Base-by-base conservation (phyloP, 30 jellyfish, hydroid and myxozoan species). In the Hydractinia echinata region DNA sequence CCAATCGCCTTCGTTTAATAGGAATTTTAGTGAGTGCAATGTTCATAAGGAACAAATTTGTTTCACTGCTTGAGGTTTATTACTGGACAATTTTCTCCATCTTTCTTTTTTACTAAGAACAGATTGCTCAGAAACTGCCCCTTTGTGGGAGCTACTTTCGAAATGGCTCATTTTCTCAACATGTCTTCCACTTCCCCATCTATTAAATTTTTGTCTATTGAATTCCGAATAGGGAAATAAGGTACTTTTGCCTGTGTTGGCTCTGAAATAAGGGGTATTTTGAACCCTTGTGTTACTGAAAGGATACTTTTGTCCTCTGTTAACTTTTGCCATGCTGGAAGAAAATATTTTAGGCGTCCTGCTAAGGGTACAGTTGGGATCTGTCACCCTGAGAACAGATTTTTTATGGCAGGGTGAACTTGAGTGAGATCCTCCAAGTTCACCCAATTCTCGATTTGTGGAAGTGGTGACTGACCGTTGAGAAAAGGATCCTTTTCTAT, bases 21-120 rank as follows among this genome's bases (percentile, higher is more conserved):
- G 19, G 74, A 7, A 64, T 64, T 64, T 64, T 13, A 64, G 74
- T n/a, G 19, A n/a, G 9, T 64, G 74, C 74, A 64, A 64, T 64
- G 74, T 64, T 64, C 51, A 6, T 64, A 64, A 51, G 74, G 74
- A n/a, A 13, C 74, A 64, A n/a, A 51, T 64, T 64, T 64, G 74
- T 64, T 7, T 44, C 3, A 51, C 39, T 13, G 51, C 74, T 64
- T 64, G 10, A 64, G 39, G 39, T 64, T 64, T 64, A 64, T 64
- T 64, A 64, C 74, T n/a, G 74, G 16, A 0, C 74, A 6, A 6
- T 64, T 7, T 64, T 2, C 6, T 51, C 84, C 81, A 6, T n/a
- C n/a, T 50, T 55, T 30, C 73, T 50, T 76, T 56, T 67, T 67
- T 67, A n/a, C 76, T 30, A 56, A 49, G 16, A 30, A 30, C 44